phyloP scores from a whole-genome alignment of 2,888 invertebrate genomes.

The Cosmopolites sordidus region DNA sequence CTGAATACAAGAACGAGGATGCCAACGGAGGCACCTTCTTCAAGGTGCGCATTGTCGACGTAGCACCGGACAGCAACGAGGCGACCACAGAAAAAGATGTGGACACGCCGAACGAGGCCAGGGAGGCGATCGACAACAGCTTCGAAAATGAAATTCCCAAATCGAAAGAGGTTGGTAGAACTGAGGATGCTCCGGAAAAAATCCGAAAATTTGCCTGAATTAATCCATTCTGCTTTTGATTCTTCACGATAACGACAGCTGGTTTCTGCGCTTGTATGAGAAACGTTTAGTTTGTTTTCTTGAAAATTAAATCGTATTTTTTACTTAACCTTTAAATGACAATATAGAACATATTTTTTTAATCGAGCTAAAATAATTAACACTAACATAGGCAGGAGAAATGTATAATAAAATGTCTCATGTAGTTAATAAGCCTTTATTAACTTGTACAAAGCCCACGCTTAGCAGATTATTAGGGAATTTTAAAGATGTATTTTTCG shows the following conservation, averaged over 20 bases:
- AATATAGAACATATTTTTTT: too few relatives aligned
- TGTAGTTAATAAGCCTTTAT: neutral
- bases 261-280: too few relatives aligned
- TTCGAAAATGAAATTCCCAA: conserved; percentile 42
- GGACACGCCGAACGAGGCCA: conserved; percentile 29
- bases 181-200: conserved; percentile 39
- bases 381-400: too few relatives aligned
- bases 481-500: neutral
- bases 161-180: conserved; percentile 43
- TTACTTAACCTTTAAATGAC: too few relatives aligned
- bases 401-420: too few relatives aligned
- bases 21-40: conserved; percentile 43
- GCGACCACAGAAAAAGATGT: conserved; percentile 32
- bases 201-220: conserved; percentile 31
- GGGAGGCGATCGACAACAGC: conserved; percentile 40
- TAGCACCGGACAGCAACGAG: conserved; percentile 45
- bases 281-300: too few relatives aligned
- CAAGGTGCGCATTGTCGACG: conserved; percentile 50
- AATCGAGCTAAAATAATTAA: too few relatives aligned
- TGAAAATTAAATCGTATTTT: too few relatives aligned
- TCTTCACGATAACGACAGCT: too few relatives aligned
- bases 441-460: neutral
- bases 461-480: neutral
- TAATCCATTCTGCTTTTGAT: conserved; percentile 2
- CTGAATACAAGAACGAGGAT: conserved; percentile 49